phyloP scores from a whole-genome alignment of 2,797 vertebrate species.

The Thripadectes ignobilis region DNA sequence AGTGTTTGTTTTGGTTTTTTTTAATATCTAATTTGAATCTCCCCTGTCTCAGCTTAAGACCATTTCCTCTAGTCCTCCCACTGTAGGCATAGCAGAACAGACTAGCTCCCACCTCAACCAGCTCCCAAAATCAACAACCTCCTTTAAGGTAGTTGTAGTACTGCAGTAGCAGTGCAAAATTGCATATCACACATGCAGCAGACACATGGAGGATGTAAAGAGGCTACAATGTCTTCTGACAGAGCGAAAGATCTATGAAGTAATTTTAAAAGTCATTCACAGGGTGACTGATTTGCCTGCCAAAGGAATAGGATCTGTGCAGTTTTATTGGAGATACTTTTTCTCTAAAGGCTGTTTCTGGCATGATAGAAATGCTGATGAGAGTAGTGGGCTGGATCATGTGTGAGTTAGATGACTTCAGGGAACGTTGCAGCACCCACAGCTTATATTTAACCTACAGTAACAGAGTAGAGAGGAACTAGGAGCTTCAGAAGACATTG shows the following conservation, averaged over 20 bases:
- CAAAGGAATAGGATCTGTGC: not conserved
- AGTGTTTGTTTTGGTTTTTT: not conserved
- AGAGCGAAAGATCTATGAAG: not conserved
- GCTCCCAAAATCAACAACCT: not conserved
- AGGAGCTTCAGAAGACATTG: not conserved
- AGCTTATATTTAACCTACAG: not conserved
- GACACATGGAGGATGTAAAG: not conserved
- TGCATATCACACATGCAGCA: fast-evolving
- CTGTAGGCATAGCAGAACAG: not conserved
- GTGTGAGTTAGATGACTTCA: not conserved
- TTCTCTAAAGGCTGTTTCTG: not conserved
- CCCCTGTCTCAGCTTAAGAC: not conserved
- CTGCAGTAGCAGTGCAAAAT: fast-evolving
- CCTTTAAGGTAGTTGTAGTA: not conserved
- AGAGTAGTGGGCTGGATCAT: not conserved
- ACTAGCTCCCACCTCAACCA: not conserved
- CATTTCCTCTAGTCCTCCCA: not conserved
- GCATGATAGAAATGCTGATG: not conserved
- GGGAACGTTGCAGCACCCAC: not conserved
- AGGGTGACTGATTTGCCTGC: not conserved
- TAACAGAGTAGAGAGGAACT: not conserved
- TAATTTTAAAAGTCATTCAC: not conserved
- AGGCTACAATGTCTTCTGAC: not conserved
- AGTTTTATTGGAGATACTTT: not conserved
- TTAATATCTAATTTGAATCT: not conserved